Percentiles rank a stretch among this genome's conserved stretches.
Conservation (phyloP, 2,113 vertebrate genomes). For the Pluvialis apricaria region DNA sequence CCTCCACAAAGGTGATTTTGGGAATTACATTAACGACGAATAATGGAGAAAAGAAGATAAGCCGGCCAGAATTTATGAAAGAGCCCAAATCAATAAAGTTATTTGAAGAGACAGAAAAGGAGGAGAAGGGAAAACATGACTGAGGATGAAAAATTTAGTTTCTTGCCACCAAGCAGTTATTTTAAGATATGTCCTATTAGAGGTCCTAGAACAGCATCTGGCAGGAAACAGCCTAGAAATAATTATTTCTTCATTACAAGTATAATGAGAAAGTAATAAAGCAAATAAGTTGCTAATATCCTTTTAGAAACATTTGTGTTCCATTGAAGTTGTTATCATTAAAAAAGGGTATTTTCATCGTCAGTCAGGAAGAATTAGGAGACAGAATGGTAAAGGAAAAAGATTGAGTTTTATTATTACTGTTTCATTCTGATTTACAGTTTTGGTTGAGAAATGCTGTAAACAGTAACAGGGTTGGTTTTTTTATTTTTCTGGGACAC, state of each 20-base stretch:
- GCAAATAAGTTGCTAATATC: not conserved
- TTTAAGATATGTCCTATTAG: conserved; percentile 42
- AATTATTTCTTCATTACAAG: conserved; percentile 49
- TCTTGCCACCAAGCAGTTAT: conserved; percentile 28
- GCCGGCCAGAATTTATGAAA: not conserved
- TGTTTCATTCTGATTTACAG: not conserved
- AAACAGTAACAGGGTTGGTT: not conserved
- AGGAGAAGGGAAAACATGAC: not conserved
- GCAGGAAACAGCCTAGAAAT: conserved; percentile 38
- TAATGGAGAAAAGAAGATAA: not conserved
- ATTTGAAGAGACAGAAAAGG: not conserved
- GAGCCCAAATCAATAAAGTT: not conserved
- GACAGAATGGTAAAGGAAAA: not conserved
- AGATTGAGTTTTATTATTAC: not conserved
- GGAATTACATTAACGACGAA: not conserved
- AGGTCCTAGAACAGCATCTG: conserved; percentile 54
- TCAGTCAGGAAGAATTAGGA: not conserved
- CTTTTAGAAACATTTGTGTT: conserved; percentile 18
- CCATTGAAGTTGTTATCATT: not conserved
- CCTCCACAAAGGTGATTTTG: not conserved
- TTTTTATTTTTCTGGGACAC: not conserved
- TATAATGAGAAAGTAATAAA: conserved; percentile 45
- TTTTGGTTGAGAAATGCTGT: too few species aligned
- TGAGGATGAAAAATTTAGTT: not conserved
- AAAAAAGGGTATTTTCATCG: not conserved